A percentile compares a stretch with the other conserved stretches of the same genome.
phyloP scores from a whole-genome alignment of 1,140 invertebrate species.

The Macrocentrus cingulum region DNA sequence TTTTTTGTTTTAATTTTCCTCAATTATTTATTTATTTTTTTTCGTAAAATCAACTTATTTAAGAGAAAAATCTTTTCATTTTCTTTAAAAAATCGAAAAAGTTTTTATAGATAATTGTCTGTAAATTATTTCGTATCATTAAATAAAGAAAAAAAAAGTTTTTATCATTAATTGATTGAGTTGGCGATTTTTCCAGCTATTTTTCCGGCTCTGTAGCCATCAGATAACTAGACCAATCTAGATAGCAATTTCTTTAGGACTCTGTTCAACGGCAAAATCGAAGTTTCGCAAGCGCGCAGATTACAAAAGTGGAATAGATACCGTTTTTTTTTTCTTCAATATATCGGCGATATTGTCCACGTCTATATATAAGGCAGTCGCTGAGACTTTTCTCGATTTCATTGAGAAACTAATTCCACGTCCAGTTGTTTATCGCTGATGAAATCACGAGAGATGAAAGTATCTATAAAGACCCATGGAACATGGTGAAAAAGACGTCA shows the following conservation, averaged over 20 bases:
- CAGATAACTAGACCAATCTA: slow-evolving; percentile 9
- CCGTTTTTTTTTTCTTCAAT: slow-evolving; percentile 8
- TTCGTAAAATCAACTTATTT: no score
- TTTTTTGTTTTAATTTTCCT: no score
- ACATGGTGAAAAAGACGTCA: not conserved
- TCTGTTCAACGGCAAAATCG: slow-evolving; percentile 20
- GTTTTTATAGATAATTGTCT: no score
- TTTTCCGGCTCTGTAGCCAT: slow-evolving; percentile 3
- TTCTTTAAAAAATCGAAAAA: no score
- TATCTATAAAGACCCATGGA: not conserved
- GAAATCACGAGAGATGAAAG: not conserved
- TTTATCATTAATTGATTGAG: no score
- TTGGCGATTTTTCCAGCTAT: no score
- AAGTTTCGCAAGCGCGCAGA: slow-evolving; percentile 24
- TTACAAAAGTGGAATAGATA: slow-evolving; percentile 17
- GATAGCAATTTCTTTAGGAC: slow-evolving; percentile 20
- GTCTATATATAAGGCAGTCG: not conserved
- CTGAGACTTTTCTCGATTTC: slow-evolving; percentile 3
- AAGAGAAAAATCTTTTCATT: no score
- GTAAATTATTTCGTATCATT: no score
- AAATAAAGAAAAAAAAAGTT: not conserved
- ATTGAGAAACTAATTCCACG: slow-evolving; percentile 9
- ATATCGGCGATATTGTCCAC: not conserved
- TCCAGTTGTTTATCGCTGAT: slow-evolving; percentile 1
- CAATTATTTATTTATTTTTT: no score